Base-by-base conservation (phyloP, 2,888 invertebrate genomes). In the Ornithoptera priamus region DNA sequence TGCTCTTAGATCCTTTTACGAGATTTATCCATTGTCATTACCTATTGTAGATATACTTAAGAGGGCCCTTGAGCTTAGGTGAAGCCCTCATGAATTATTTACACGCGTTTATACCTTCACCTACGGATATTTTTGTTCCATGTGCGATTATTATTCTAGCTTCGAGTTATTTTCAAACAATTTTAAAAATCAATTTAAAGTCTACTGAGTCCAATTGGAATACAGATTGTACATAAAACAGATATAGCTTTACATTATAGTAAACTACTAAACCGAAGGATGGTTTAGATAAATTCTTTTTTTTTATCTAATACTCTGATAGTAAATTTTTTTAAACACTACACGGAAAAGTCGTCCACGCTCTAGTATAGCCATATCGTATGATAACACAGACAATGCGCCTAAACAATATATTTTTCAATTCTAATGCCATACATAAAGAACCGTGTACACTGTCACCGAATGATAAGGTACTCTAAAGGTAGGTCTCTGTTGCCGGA, bases 21-120 rank as follows among this genome's bases (percentile, higher is more conserved):
- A 78, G 83, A 85, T 84, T 85, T 84, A 83, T 82, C 82, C 82
- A 85, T 88, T 88, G 85, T 86, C 81, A 83, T 84, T 74, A 73
- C 71, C 70, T 69, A 68, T 69, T 72, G 72, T 67, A 71, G 62
- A 69, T 72, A 71, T 75, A 74, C 67, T 62, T 73, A 71, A 57
- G 65, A 72, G 70, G 70, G 78, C 77, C 78, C 75, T 75, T 72
- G 78, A 76, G 80, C 78, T 85, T 86, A 85, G 84, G 83, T 81
- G 82, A 84, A 80, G 77, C 78, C 76, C 83, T 90, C 87, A 89
- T 90, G 89, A 88, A 90, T 90, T 90, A 90, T 90, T 88, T 86
- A 89, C 79, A 72, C 73, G 74, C 78, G 75, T 80, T 78, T 81
- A 80, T 81, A 79, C 78, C 79, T 79, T 80, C 78, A 76, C 76